Conservation (phyloP, 2,888 invertebrate genomes). For the Caenorhabditis zanzibari region DNA sequence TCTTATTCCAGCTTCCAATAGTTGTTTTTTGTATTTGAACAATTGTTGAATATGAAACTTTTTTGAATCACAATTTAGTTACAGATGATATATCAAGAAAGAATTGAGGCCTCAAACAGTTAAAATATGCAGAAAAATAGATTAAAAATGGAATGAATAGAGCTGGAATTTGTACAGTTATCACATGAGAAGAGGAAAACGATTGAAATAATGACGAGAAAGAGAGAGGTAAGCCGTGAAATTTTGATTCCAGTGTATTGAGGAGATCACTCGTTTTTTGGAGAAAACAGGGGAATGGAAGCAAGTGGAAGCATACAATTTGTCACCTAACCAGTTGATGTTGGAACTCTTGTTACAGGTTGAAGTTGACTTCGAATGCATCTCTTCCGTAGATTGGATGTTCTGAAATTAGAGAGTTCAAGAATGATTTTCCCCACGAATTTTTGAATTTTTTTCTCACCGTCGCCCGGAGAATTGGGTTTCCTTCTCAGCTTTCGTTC, state of each 20-base stretch:
- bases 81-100: neutral
- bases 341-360: no score
- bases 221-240: neutral
- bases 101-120: neutral
- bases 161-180: neutral
- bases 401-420: no score
- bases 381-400: no score
- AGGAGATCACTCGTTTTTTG: neutral
- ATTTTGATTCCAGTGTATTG: neutral
- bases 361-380: no score
- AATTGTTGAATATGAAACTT: conserved; percentile 4
- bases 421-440: no score
- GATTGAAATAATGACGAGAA: neutral
- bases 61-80: neutral
- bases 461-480: no score
- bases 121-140: neutral
- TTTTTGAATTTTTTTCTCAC: no score
- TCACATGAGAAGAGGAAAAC: neutral
- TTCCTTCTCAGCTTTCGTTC: no score
- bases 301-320: no score
- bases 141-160: neutral
- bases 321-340: no score
- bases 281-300: neutral
- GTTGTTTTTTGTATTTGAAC: neutral
- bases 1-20: neutral